Conservation (phyloP, 2,113 vertebrate genomes). For the Datnioides undecimradiatus region DNA sequence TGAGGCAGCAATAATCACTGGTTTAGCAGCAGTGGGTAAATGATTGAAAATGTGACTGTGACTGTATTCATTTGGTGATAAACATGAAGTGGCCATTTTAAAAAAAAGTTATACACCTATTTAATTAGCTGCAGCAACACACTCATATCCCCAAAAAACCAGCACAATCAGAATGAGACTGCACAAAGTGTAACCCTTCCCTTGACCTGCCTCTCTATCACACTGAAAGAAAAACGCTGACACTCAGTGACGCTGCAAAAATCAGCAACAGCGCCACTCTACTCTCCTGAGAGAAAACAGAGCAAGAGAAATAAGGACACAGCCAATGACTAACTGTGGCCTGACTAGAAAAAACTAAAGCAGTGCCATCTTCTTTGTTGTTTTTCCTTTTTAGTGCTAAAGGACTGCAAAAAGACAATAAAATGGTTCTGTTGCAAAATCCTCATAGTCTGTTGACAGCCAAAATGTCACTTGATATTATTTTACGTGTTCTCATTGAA, state of each 20-base stretch:
- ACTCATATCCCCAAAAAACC: neutral
- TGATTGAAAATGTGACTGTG: neutral
- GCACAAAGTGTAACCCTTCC: constrained; percentile 19
- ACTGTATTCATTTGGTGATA: neutral
- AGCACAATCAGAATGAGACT: neutral
- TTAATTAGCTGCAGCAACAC: neutral
- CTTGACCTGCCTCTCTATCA: constrained; percentile 8
- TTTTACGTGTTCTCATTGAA: neutral
- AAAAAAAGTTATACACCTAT: neutral
- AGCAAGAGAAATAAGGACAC: neutral
- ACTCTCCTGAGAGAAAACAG: constrained; percentile 22
- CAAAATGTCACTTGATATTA: neutral
- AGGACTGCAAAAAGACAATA: neutral
- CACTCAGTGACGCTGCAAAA: constrained; percentile 76
- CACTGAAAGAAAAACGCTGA: constrained; percentile 79
- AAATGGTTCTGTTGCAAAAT: neutral
- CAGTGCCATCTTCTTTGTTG: neutral
- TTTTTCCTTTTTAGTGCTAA: neutral
- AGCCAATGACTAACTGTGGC: neutral
- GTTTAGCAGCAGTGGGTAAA: neutral
- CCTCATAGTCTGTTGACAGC: neutral
- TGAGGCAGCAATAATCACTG: neutral
- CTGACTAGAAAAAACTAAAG: neutral
- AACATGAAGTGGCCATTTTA: neutral
- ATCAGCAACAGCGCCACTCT: constrained; percentile 12